These are phyloP conservation scores for Hypomecis atomaria DNA, from an alignment of 2,888 invertebrate species.

Conservation along the genomic window DNA sequence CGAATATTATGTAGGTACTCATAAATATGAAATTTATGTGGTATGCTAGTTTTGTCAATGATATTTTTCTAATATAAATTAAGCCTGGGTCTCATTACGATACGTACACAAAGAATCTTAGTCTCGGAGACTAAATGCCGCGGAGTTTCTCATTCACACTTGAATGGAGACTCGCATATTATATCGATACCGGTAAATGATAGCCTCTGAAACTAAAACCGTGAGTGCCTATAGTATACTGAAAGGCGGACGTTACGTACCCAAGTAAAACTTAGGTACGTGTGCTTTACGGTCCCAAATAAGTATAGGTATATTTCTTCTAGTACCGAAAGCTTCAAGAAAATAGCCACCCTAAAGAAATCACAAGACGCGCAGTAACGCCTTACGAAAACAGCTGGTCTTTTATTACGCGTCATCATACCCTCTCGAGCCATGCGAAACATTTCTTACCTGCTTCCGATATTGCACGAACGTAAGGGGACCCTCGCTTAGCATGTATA, in stretches of 20 bases:
- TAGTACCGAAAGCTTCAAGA: slow-evolving; percentile 1
- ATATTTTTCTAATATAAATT: too few relatives aligned
- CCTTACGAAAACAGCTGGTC: slow-evolving; percentile 39
- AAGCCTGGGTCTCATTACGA: too few relatives aligned
- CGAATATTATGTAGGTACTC: too few relatives aligned
- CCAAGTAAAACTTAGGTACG: not conserved
- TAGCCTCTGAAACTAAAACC: too few relatives aligned
- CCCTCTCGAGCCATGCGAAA: slow-evolving; percentile 40
- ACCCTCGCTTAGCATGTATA: slow-evolving; percentile 40
- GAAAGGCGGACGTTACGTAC: not conserved
- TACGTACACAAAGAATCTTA: too few relatives aligned
- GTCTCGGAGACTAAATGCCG: too few relatives aligned
- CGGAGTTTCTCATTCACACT: too few relatives aligned
- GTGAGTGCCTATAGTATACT: not conserved
- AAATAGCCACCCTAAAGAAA: slow-evolving; percentile 24
- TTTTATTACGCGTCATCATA: slow-evolving; percentile 45
- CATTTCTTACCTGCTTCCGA: slow-evolving; percentile 63
- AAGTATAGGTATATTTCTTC: not conserved
- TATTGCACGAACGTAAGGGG: slow-evolving; percentile 53
- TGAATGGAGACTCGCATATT: too few relatives aligned
- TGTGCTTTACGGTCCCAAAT: not conserved
- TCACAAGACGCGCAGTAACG: slow-evolving; percentile 27
- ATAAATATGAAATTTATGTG: too few relatives aligned
- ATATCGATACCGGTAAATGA: too few relatives aligned
- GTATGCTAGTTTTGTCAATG: too few relatives aligned